Evolutionary conservation across 2,797 vertebrate species (phyloP).

Genomic region (Malurus leucopterus): DNA sequence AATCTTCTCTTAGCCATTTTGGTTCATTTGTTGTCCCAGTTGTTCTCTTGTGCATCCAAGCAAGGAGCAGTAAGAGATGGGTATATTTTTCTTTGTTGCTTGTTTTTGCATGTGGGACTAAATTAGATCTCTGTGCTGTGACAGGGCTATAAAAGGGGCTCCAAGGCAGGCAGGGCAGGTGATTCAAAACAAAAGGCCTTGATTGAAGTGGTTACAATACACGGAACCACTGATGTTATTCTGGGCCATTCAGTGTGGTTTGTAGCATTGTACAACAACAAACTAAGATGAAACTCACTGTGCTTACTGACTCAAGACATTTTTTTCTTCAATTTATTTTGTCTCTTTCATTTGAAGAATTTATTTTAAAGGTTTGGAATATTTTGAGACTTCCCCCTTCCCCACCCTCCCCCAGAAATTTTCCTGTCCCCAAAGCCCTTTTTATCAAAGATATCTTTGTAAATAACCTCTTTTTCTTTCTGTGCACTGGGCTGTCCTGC

Average conservation of each 20-base stretch:
- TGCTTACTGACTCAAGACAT: constrained; percentile 8
- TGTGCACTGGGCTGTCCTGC: constrained; percentile 56
- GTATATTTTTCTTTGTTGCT: background rate
- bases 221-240: constrained; percentile 60
- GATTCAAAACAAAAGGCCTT: constrained; percentile 68
- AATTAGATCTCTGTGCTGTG: constrained; percentile 44
- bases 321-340: constrained; percentile 12
- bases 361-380: constrained; percentile 40
- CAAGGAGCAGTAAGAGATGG: background rate
- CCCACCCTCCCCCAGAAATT: background rate
- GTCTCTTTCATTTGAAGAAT: background rate
- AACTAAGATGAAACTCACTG: constrained; percentile 54
- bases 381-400: background rate
- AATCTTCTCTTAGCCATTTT: background rate
- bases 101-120: constrained; percentile 29
- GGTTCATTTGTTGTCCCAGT: background rate
- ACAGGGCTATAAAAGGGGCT: constrained; percentile 39
- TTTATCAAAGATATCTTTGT: constrained; percentile 70
- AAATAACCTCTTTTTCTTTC: constrained; percentile 64
- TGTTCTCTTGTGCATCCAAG: background rate
- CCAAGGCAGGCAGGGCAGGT: constrained; percentile 54
- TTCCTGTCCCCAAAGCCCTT: constrained; percentile 24
- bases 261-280: constrained; percentile 44
- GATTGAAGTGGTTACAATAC: constrained; percentile 59
- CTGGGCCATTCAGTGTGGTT: constrained; percentile 47